These are phyloP conservation scores for Oncorhynchus mykiss DNA, from an alignment of 2,113 vertebrate genomes.

Conservation along the genomic window DNA sequence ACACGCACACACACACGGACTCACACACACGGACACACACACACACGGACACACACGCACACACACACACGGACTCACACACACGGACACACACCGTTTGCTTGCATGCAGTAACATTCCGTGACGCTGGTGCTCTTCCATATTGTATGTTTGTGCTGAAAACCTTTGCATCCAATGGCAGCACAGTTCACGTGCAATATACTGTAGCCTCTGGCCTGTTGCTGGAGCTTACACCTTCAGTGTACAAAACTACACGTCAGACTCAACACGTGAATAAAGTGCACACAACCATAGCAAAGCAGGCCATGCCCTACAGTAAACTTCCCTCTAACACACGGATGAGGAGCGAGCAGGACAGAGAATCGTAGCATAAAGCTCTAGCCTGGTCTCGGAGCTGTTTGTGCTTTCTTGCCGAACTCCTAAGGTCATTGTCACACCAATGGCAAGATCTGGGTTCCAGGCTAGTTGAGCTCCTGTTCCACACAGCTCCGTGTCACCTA, in stretches of 20 bases:
- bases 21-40: too few relatives aligned
- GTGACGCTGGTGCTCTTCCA: neutral
- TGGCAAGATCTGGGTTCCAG: too few relatives aligned
- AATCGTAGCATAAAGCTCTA: neutral
- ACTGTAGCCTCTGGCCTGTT: neutral
- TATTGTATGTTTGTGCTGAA: neutral
- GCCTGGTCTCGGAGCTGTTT: neutral
- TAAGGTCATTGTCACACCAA: too few relatives aligned
- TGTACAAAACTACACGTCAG: slow-evolving; percentile 58
- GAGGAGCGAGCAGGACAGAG: neutral
- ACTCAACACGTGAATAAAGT: slow-evolving; percentile 1
- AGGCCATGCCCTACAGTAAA: slow-evolving; percentile 27
- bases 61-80: neutral
- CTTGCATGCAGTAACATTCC: neutral
- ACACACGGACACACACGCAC: too few relatives aligned
- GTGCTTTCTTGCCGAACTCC: too few relatives aligned
- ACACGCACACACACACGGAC: too few relatives aligned
- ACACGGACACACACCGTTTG: neutral
- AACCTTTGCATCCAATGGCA: neutral
- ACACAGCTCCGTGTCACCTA: slow-evolving; percentile 4
- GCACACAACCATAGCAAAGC: slow-evolving; percentile 21
- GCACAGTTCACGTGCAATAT: neutral
- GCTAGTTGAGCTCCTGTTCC: neutral
- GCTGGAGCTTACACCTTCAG: slow-evolving; percentile 32
- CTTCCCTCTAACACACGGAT: neutral